phyloP scores from a whole-genome alignment of 2,113 vertebrate species.

The Phocoena sinus region DNA sequence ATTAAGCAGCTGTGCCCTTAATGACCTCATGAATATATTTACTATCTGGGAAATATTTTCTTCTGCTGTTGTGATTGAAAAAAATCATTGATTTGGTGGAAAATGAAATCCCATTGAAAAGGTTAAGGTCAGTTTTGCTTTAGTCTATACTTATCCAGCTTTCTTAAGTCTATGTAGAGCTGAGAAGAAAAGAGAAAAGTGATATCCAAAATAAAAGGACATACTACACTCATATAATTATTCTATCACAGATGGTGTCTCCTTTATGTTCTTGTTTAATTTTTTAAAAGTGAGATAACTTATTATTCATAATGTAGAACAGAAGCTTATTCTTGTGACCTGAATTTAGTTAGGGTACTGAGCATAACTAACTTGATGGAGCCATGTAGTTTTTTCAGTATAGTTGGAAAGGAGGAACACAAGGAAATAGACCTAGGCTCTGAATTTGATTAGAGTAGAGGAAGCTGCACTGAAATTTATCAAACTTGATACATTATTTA shows the following conservation, averaged over 20 bases:
- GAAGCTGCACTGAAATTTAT: not conserved
- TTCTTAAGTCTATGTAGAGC: not conserved
- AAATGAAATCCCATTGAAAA: conserved; percentile 23
- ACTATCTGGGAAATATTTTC: conserved; percentile 12
- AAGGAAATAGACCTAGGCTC: not conserved
- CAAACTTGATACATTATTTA: not conserved
- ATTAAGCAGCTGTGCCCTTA: not conserved
- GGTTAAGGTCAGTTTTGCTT: not conserved
- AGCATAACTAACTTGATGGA: not conserved
- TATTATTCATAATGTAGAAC: not conserved
- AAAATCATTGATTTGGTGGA: not conserved
- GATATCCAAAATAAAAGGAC: not conserved
- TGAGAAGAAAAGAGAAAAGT: not conserved
- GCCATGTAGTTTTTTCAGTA: not conserved
- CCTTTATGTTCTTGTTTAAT: not conserved
- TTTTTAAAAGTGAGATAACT: not conserved
- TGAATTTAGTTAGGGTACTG: not conserved
- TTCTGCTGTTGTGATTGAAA: not conserved
- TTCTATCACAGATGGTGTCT: not conserved
- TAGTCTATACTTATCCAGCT: not conserved
- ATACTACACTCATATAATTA: not conserved
- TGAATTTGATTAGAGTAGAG: not conserved
- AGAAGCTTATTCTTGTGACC: not conserved
- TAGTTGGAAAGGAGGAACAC: not conserved
- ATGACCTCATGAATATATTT: not conserved